These are phyloP conservation scores for Drosophila lutescens DNA, from an alignment of 2,888 invertebrate species.

Conservation along the genomic window DNA sequence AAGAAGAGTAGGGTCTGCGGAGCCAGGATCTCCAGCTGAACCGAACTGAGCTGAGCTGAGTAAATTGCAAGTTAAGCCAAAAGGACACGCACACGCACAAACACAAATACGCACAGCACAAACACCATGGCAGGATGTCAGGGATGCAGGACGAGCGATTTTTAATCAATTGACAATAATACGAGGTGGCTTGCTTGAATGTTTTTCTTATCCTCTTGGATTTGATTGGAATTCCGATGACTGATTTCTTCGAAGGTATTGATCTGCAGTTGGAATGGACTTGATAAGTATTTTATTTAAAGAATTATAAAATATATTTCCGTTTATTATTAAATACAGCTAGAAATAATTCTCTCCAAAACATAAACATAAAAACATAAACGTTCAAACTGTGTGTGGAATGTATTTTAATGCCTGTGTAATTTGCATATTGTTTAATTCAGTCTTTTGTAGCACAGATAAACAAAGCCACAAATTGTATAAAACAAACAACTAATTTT, in stretches of 20 bases:
- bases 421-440: not conserved
- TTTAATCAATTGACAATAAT: constrained; percentile 44
- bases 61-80: constrained; percentile 78
- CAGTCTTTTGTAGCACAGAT: not conserved
- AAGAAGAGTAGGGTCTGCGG: constrained; percentile 42
- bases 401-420: not conserved
- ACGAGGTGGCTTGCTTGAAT: not conserved
- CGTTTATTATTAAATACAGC: too few relatives aligned
- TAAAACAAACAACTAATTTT: not conserved
- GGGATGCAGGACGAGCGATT: constrained; percentile 41
- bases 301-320: not conserved
- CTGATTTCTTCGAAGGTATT: not conserved
- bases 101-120: constrained; percentile 18
- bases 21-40: constrained; percentile 7
- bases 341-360: too few relatives aligned
- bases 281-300: not conserved
- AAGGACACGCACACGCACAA: constrained; percentile 56
- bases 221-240: not conserved
- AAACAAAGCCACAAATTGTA: not conserved
- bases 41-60: constrained; percentile 30
- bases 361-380: too few relatives aligned
- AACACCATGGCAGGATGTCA: constrained; percentile 33
- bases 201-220: not conserved
- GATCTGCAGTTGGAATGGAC: too few relatives aligned
- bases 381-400: too few relatives aligned